phyloP scores from a whole-genome alignment of 1,140 invertebrate species.

The Dryas iulia region DNA sequence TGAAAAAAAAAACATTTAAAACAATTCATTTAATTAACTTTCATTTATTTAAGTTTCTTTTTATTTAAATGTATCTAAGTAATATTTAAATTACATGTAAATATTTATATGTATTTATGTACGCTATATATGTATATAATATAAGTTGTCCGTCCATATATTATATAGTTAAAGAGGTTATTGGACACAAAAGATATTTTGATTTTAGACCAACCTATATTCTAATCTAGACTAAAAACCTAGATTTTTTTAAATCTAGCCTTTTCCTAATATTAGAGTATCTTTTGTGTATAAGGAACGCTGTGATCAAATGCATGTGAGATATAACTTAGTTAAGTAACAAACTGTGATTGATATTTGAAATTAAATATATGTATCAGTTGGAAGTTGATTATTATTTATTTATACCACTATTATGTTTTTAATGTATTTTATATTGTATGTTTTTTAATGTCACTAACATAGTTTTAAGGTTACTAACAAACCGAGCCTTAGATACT shows the following conservation, averaged over 20 bases:
- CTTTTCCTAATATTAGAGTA: not conserved
- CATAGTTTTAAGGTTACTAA: too few species aligned
- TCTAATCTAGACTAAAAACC: not conserved
- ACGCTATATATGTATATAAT: too few species aligned
- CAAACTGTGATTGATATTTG: slow-evolving; percentile 26
- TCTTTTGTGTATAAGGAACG: not conserved
- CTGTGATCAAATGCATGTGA: not conserved
- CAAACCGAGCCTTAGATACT: too few species aligned
- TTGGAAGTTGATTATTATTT: not conserved
- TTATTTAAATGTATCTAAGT: not conserved
- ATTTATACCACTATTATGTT: not conserved
- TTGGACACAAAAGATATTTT: not conserved
- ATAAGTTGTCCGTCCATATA: not conserved
- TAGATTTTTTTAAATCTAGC: not conserved
- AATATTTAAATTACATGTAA: not conserved
- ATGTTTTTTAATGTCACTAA: too few species aligned
- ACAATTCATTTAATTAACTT: too few species aligned
- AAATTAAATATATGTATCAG: not conserved
- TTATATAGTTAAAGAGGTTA: not conserved
- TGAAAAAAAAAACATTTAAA: too few species aligned
- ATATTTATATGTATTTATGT: not conserved
- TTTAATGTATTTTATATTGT: too few species aligned
- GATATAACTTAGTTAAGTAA: slow-evolving; percentile 5
- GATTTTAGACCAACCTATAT: not conserved
- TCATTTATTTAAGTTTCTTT: not conserved